Base-by-base conservation (phyloP, 2,797 vertebrate species). In the Choloepus didactylus region DNA sequence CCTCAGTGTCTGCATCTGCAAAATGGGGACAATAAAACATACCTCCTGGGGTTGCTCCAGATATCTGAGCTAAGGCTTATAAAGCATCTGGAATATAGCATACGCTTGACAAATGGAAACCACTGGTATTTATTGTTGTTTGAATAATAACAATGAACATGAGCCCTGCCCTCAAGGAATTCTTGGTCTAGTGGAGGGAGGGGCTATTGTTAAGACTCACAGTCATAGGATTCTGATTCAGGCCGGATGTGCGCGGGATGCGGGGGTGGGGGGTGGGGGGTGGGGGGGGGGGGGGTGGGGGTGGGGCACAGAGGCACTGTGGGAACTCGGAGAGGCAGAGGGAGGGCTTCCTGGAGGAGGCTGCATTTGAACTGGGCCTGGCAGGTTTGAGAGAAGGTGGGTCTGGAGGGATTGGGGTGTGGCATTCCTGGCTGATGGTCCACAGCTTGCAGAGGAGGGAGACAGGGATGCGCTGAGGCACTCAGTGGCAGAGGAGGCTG, bases 1-100 rank as follows among this genome's bases (percentile, higher is more conserved):
- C 66, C 49, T 95, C 83, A 46, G 72, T 69, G 89, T 93, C 62
- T 51, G 83, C 60, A 75, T 54, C 89, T 96, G 89, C 85, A 51
- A 66, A 94, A 77, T 54, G 76, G 91, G 54, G 51, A 49, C 60
- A 77, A 66, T 56, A 44, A 84, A 94, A 81, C 14, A 0, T 54
- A 12, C 49, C 6, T 89, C 62, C 27, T 2, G 4, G 23, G 35
- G 25, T 51, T 51, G 16, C 72, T 51, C 6, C 18, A 79, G 56
- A 84, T 70, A 67, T 0, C 54, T 11, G 73, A 77, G 9, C 35
- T 3, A 11, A 60, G 27, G 6, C 27, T 94, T 21, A 2, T 15
- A 75, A 35, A 73, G 38, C 66, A 49, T 41, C 49, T 12, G 67
- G 35, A 35, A 38, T 15, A 15, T 3, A 29, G 46, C 15, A 72